Conservation (phyloP, 92 coral and sea anemone genomes). For the Zoanthus sansibaricus region DNA sequence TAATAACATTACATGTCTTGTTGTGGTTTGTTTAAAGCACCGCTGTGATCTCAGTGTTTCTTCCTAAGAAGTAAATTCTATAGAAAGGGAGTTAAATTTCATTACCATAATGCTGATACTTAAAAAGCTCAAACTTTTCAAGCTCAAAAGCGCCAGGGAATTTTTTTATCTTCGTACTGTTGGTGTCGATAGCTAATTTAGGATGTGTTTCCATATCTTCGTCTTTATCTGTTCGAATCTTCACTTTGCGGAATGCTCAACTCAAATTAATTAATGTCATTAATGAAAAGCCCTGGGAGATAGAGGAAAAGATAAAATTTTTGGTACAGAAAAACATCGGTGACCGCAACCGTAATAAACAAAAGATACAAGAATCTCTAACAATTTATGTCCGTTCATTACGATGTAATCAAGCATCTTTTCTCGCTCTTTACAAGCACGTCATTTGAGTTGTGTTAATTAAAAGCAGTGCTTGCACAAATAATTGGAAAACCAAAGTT, state of each 20-base stretch:
- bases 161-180: background rate
- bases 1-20: background rate
- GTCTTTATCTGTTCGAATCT: conserved; percentile 24
- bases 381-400: background rate
- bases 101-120: background rate
- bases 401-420: background rate
- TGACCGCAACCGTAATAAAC: background rate
- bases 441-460: background rate
- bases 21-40: background rate
- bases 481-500: conserved; percentile 15
- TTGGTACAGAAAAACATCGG: background rate
- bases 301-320: conserved; percentile 16
- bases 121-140: background rate
- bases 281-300: conserved; percentile 16
- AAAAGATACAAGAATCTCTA: background rate
- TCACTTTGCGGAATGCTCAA: conserved; percentile 17
- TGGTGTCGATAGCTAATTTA: background rate
- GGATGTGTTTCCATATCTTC: background rate
- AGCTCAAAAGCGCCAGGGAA: background rate
- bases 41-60: background rate
- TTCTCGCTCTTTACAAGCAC: background rate
- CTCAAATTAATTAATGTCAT: conserved; percentile 50
- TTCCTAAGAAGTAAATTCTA: background rate
- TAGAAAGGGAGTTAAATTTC: background rate
- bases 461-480: conserved; percentile 1